These are phyloP conservation scores for Brotogeris chrysoptera DNA, from an alignment of 2,797 vertebrate species.

Conservation along the genomic window DNA sequence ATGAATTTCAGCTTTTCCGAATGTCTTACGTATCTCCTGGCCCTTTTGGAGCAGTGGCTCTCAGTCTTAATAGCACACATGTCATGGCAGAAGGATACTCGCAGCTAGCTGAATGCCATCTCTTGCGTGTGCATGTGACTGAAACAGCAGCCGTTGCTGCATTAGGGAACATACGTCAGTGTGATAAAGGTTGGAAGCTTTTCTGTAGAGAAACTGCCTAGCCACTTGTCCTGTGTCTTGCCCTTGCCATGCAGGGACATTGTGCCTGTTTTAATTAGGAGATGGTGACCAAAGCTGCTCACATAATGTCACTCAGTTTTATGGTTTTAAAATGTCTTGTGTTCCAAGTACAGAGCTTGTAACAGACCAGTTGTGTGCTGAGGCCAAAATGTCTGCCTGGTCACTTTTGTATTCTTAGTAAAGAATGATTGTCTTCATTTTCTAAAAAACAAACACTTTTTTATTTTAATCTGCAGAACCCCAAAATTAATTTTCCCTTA, in stretches of 20 bases:
- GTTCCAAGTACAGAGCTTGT: neutral
- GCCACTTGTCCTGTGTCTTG: neutral
- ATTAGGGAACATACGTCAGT: neutral
- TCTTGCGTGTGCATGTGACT: accelerated
- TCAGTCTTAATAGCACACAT: neutral
- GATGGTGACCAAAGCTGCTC: neutral
- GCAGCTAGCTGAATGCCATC: neutral
- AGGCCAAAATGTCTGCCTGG: neutral
- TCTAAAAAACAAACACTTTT: neutral
- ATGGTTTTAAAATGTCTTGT: neutral
- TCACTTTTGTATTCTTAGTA: neutral
- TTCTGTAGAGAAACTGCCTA: neutral
- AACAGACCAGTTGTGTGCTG: neutral
- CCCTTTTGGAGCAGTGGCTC: neutral
- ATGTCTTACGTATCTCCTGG: neutral
- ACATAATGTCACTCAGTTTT: neutral
- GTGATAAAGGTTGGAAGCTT: neutral
- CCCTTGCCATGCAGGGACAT: neutral
- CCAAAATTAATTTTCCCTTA: neutral
- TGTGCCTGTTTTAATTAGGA: neutral
- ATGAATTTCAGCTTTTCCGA: neutral
- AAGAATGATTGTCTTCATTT: neutral
- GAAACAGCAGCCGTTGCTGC: neutral
- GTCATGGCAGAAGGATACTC: accelerated
- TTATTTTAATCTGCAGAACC: neutral